Base-by-base conservation (phyloP, 2,888 invertebrate species). In the Uropetala carovei region DNA sequence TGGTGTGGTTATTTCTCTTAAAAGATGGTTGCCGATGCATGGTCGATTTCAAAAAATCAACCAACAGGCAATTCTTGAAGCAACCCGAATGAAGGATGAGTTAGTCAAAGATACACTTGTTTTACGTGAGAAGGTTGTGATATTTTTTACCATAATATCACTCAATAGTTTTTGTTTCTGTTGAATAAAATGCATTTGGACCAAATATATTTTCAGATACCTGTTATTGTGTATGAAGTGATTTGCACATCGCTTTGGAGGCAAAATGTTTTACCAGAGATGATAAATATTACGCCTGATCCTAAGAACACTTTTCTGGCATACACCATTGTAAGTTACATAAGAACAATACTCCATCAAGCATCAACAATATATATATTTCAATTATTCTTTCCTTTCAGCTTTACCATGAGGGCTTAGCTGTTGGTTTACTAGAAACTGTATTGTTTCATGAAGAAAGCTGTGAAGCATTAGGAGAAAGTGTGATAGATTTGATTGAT, bases 201-300 rank as follows among this genome's bases (percentile, higher is more conserved):
- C 43, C 43, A 4, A 13, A 27, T 27, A 92, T 93, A 64, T 59
- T 94, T 94, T 91, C 94, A 98, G 97, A 95, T 97, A 11, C 96
- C 97, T 1, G 95, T 97, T 27, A 95, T 99, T 68, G 97, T 99
- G 58, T 97, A 98, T 94, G 98, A 99, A 96, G 97, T 98, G 0
- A 97, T 98, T 93, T 96, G 97, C 93, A 97, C 98, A 86, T 97
- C 97, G 94, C 95, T 98, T 64, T 99, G 99, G 99, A 98, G 98
- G 93, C 96, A 97, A 92, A 97, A 98, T 94, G 96, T 98, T 43
- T 96, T 98, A 93, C 97, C 98, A 0, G 96, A 97, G 94, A 95
- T 99, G n/a, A 94, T 98, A 58, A 96, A 97, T 94, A 94, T 97
- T 22, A 96, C 97, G 93, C 96, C 96, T 0, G 96, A 97, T 91